Conservation (phyloP, 2,888 invertebrate species). For the Drosophila birchii region DNA sequence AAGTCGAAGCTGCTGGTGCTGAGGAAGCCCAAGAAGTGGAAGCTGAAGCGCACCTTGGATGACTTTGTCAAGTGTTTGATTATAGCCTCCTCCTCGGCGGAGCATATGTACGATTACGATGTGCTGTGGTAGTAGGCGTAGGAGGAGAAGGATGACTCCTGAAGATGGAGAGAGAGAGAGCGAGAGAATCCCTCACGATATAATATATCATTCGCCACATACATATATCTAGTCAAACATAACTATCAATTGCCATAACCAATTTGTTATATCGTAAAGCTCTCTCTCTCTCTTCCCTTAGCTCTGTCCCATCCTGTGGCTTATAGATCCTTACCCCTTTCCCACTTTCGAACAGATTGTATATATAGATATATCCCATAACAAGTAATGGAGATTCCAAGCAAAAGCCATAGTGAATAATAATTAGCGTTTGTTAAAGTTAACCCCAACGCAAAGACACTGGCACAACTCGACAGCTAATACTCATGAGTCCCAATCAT, state of each 20-base stretch:
- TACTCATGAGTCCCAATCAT: constrained; percentile 37
- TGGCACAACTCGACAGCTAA: constrained; percentile 4
- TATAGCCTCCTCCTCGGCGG: constrained; percentile 72
- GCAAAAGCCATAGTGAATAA: constrained; percentile 32
- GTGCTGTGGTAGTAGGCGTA: constrained; percentile 63
- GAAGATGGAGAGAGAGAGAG: neutral
- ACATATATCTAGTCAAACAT: constrained; percentile 69
- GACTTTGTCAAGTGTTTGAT: constrained; percentile 72
- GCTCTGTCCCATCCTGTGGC: constrained; percentile 8
- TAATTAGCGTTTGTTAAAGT: constrained; percentile 63
- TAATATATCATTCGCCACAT: constrained; percentile 18
- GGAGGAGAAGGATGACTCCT: constrained; percentile 15
- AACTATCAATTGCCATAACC: constrained; percentile 56
- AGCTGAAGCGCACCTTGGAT: constrained; percentile 67
- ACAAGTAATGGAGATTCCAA: constrained; percentile 3
- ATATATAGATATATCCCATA: constrained; percentile 49
- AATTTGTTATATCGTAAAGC: constrained; percentile 22
- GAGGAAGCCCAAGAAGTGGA: constrained; percentile 80
- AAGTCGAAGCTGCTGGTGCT: constrained; percentile 62
- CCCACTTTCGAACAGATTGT: constrained; percentile 36
- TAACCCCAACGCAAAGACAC: constrained; percentile 14
- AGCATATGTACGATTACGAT: constrained; percentile 72
- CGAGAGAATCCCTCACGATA: neutral
- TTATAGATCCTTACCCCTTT: neutral
- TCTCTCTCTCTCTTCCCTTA: neutral